A percentile compares a stretch with the other conserved stretches of the same genome.
phyloP scores from a whole-genome alignment of 2,888 invertebrate species.

The Geotrupes spiniger region DNA sequence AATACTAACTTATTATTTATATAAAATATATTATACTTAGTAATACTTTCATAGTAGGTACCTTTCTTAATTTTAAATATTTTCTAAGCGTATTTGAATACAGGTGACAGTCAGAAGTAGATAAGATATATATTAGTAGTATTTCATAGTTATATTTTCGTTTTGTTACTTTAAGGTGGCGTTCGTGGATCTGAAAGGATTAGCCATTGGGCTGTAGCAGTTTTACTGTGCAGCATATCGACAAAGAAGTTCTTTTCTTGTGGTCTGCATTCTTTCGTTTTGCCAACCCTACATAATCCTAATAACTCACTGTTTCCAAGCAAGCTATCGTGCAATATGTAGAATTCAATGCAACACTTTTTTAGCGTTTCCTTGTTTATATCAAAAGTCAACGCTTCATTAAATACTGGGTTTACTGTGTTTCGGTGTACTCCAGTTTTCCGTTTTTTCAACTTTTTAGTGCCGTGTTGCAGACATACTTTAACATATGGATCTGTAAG shows the following conservation, averaged over 20 bases:
- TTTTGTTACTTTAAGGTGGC: slow-evolving; percentile 10
- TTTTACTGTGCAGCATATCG: slow-evolving; percentile 57
- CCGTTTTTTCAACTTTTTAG: slow-evolving; percentile 52
- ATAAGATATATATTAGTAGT: too few species aligned
- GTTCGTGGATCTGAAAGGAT: slow-evolving; percentile 50
- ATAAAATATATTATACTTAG: too few species aligned
- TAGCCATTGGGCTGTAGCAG: slow-evolving; percentile 60
- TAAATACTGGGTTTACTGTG: slow-evolving; percentile 53
- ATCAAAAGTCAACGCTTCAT: slow-evolving; percentile 55
- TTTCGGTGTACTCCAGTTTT: slow-evolving; percentile 53
- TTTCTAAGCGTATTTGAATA: too few species aligned
- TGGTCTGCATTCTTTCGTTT: slow-evolving; percentile 46
- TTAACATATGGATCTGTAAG: slow-evolving; percentile 53
- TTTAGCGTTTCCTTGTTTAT: slow-evolving; percentile 55
- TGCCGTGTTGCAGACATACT: slow-evolving; percentile 50
- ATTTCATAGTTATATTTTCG: too few species aligned
- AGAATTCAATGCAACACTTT: slow-evolving; percentile 57
- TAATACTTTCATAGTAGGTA: too few species aligned
- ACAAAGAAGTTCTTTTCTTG: slow-evolving; percentile 56
- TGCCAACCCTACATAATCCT: slow-evolving; percentile 54
- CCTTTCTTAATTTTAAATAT: too few species aligned
- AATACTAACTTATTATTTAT: too few species aligned
- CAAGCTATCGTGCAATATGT: slow-evolving; percentile 60
- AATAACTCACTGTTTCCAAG: slow-evolving; percentile 59
- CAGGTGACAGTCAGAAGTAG: too few species aligned